These are phyloP conservation scores for Athene noctua DNA, from an alignment of 2,113 vertebrate species.

Conservation along the genomic window DNA sequence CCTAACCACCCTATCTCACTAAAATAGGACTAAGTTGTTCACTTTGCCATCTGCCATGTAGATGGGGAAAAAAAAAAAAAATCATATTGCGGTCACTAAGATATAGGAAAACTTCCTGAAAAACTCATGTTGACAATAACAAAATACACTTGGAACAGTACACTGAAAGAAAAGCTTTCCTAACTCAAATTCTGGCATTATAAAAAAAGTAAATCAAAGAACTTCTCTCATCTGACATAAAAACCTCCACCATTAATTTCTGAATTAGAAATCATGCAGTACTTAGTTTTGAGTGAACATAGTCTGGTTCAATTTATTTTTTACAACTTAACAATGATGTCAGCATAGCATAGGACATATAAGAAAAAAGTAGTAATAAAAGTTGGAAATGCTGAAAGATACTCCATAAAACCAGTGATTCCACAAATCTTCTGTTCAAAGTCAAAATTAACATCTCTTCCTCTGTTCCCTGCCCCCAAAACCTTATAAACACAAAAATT, in stretches of 20 bases:
- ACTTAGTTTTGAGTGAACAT: neutral
- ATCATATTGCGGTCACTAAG: neutral
- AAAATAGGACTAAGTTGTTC: neutral
- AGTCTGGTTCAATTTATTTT: neutral
- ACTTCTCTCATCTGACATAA: neutral
- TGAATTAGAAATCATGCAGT: neutral
- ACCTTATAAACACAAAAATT: neutral
- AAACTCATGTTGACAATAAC: neutral
- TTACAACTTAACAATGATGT: neutral
- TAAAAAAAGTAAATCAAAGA: neutral
- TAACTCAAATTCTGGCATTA: neutral
- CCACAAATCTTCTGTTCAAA: neutral
- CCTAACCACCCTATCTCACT: neutral
- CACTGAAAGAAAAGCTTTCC: neutral
- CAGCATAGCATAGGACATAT: neutral
- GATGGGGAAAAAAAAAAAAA: neutral
- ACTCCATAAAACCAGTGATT: neutral
- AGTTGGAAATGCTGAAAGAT: neutral
- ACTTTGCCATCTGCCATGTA: neutral
- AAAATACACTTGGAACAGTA: neutral
- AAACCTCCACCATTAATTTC: neutral
- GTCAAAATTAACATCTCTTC: neutral
- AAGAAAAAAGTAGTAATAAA: neutral
- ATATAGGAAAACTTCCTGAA: neutral
- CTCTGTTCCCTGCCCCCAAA: neutral